phyloP scores from a whole-genome alignment of 2,113 vertebrate species.

The Pteropus alecto region DNA sequence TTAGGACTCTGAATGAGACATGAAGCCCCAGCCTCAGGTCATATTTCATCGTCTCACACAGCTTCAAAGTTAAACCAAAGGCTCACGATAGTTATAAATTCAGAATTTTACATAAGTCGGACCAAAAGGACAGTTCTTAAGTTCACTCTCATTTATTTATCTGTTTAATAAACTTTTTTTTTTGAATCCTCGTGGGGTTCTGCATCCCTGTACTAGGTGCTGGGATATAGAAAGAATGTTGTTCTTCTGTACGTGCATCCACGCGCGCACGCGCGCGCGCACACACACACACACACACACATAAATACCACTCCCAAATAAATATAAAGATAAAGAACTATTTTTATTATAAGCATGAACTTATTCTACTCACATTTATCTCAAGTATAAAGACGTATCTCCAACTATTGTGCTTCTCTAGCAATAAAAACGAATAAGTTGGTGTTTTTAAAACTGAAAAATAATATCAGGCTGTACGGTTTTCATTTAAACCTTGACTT shows the following conservation, averaged over 20 bases:
- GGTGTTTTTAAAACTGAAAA: constrained; percentile 64
- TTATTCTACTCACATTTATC: not conserved
- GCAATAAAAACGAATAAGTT: constrained; percentile 42
- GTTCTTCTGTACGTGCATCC: too few relatives aligned
- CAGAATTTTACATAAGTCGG: not conserved
- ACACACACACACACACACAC: not conserved
- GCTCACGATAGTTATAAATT: not conserved
- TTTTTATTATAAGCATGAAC: not conserved
- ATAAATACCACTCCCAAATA: not conserved
- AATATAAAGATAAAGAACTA: not conserved
- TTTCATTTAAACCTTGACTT: constrained; percentile 62
- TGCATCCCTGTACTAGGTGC: not conserved
- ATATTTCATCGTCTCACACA: not conserved
- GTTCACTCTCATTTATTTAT: not conserved
- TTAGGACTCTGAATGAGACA: not conserved
- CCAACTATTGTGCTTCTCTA: not conserved
- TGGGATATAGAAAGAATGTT: not conserved
- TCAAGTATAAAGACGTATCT: not conserved
- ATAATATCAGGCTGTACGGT: constrained; percentile 48
- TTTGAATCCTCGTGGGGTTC: not conserved
- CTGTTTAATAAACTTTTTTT: not conserved
- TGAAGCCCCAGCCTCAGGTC: not conserved
- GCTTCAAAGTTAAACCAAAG: not conserved
- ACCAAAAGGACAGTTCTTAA: not conserved
- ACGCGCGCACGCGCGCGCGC: too few relatives aligned